Conservation (phyloP, 2,888 invertebrate genomes). For the Yponomeuta cagnagella region DNA sequence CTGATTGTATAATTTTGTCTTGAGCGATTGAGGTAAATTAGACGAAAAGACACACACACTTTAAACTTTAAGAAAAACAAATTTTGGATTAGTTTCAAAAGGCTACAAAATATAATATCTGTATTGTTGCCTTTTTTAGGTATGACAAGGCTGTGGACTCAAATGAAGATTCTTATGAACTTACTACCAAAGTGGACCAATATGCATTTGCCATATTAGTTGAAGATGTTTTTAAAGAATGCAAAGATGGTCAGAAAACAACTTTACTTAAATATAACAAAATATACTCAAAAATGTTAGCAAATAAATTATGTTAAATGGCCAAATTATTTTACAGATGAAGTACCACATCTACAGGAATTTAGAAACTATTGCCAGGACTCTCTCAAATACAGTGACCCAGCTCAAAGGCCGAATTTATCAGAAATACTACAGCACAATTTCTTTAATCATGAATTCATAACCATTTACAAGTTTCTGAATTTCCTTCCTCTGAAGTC, state of each 20-base stretch:
- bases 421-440: conserved; percentile 80
- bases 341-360: conserved; percentile 80
- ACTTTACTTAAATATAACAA: background rate
- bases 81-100: background rate
- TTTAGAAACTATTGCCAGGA: conserved; percentile 83
- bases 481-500: conserved; percentile 87
- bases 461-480: conserved; percentile 87
- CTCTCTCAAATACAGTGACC: conserved; percentile 80
- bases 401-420: conserved; percentile 80
- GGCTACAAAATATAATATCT: background rate
- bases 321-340: conserved; percentile 61
- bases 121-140: conserved; percentile 40
- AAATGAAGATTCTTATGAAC: conserved; percentile 77
- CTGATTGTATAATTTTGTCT: no score
- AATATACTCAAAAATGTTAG: background rate
- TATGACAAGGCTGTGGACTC: conserved; percentile 84
- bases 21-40: no score
- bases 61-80: background rate
- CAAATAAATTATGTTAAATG: no score
- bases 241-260: conserved; percentile 66
- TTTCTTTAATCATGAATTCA: conserved; percentile 91
- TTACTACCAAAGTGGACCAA: conserved; percentile 80
- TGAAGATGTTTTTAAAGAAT: conserved; percentile 81
- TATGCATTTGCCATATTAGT: conserved; percentile 86
- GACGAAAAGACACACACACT: no score